phyloP scores from a whole-genome alignment of 2,797 vertebrate genomes.

The Chaunax sp. region DNA sequence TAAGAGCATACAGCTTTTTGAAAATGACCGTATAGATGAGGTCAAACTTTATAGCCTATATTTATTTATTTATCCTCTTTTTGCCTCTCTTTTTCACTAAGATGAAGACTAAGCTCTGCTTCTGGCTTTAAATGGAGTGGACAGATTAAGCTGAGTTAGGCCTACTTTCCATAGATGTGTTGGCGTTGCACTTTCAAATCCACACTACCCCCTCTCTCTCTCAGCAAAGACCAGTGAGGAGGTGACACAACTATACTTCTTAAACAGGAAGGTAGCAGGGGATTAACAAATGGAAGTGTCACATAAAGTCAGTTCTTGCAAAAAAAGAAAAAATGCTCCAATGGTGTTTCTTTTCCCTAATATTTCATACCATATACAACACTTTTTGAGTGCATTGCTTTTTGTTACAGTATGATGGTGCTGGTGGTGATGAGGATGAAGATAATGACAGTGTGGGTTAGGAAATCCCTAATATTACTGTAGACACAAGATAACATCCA shows the following conservation, averaged over 20 bases:
- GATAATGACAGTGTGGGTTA: slow-evolving; percentile 25
- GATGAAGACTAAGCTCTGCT: slow-evolving; percentile 78
- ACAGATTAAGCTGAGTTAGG: slow-evolving; percentile 82
- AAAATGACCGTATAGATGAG: slow-evolving; percentile 70
- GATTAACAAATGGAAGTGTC: slow-evolving; percentile 43
- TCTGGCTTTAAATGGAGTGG: slow-evolving; percentile 74
- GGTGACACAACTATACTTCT: slow-evolving; percentile 50
- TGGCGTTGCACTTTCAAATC: slow-evolving; percentile 77
- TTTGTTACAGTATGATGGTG: slow-evolving; percentile 9
- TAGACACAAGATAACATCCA: background rate
- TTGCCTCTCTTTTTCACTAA: slow-evolving; percentile 38
- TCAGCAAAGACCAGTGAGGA: slow-evolving; percentile 54
- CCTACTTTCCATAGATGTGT: slow-evolving; percentile 77
- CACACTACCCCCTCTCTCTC: slow-evolving; percentile 32
- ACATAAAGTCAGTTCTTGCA: slow-evolving; percentile 5
- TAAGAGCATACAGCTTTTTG: slow-evolving; percentile 63
- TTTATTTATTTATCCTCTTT: slow-evolving; percentile 73
- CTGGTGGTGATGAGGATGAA: slow-evolving; percentile 19
- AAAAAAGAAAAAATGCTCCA: slow-evolving; percentile 4
- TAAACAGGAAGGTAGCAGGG: slow-evolving; percentile 53
- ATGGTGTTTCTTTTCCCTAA: background rate
- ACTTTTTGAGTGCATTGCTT: slow-evolving; percentile 3
- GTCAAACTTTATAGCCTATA: slow-evolving; percentile 78
- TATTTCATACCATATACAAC: background rate
- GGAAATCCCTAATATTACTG: background rate